These are phyloP conservation scores for Microcebus ravelobensis DNA, from an alignment of 2,113 vertebrate genomes.

Conservation along the genomic window DNA sequence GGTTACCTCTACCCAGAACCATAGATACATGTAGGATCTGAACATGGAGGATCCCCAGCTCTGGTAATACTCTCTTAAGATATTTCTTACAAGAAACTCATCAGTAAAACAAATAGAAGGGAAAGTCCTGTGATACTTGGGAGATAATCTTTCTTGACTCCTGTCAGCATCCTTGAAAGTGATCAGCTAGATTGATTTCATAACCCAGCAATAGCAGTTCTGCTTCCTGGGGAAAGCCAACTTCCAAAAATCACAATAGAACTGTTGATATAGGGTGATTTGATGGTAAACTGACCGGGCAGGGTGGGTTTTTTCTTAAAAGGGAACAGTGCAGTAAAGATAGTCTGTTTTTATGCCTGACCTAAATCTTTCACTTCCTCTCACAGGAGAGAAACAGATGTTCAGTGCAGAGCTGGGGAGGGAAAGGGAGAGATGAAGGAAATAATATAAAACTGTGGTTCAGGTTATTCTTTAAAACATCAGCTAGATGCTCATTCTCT, in stretches of 20 bases:
- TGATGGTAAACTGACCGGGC: not conserved
- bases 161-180: not conserved
- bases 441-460: slow-evolving; percentile 21
- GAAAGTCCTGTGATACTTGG: not conserved
- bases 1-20: not conserved
- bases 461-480: slow-evolving; percentile 22
- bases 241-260: slow-evolving; percentile 41
- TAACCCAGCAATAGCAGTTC: not conserved
- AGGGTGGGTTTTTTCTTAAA: slow-evolving; percentile 46
- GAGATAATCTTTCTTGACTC: not conserved
- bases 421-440: not conserved
- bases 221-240: slow-evolving; percentile 46
- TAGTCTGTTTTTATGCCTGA: slow-evolving; percentile 56
- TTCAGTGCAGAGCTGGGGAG: not conserved
- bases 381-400: slow-evolving; percentile 68
- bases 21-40: not conserved
- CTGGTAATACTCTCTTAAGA: not conserved
- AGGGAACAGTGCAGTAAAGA: slow-evolving; percentile 53
- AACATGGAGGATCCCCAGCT: not conserved
- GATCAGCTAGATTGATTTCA: not conserved
- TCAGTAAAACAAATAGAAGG: not conserved
- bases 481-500: not conserved
- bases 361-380: slow-evolving; percentile 78
- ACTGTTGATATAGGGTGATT: slow-evolving; percentile 20
- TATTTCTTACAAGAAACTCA: slow-evolving; percentile 7